Evolutionary conservation across 2,888 invertebrate genomes (phyloP).

Genomic region (Agrotis segetum): DNA sequence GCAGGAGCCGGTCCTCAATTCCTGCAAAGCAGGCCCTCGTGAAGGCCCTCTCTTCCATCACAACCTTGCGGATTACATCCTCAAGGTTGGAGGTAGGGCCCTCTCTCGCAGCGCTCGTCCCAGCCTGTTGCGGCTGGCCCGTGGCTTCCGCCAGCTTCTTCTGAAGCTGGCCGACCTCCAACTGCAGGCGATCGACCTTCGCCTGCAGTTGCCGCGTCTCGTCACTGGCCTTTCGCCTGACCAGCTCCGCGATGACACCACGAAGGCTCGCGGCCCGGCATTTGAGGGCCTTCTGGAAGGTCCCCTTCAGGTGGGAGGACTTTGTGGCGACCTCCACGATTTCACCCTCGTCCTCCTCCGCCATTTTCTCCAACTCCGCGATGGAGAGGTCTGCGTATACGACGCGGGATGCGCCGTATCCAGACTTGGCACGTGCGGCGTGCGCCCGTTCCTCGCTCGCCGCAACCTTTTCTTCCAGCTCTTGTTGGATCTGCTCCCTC

Average conservation of each 20-base stretch:
- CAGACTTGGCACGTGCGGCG: background rate
- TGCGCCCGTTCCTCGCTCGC: background rate
- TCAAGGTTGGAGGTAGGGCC: background rate
- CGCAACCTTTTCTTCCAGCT: background rate
- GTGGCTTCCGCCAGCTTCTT: background rate
- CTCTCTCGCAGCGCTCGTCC: background rate
- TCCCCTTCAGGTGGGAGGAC: background rate
- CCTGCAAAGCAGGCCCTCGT: background rate
- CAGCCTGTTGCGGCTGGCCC: background rate
- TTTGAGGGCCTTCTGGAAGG: no score
- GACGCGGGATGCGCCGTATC: background rate
- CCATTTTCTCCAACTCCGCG: background rate
- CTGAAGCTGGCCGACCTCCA: background rate
- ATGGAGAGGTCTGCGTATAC: background rate
- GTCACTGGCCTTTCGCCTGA: no score
- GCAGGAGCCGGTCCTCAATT: conserved; percentile 1
- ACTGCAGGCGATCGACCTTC: no score
- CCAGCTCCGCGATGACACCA: no score
- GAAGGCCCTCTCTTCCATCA: background rate
- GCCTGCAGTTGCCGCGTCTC: no score
- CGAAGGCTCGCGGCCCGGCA: no score
- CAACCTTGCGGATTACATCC: background rate
- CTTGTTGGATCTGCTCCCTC: no score
- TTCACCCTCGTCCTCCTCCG: background rate
- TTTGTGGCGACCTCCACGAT: background rate